phyloP scores from a whole-genome alignment of 2,888 invertebrate genomes.

The Drosophila lutescens region DNA sequence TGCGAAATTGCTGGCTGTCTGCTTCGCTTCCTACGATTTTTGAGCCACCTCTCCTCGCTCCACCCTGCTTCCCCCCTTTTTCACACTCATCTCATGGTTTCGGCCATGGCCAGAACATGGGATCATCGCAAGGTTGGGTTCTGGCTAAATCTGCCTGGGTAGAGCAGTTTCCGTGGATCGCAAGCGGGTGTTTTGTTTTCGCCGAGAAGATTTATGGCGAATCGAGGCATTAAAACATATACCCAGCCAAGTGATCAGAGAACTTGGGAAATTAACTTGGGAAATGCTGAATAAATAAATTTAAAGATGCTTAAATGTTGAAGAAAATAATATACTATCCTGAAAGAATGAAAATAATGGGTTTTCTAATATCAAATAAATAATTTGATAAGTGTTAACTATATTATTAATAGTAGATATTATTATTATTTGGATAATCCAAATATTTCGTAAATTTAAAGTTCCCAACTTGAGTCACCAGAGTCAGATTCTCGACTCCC shows the following conservation, averaged over 20 bases:
- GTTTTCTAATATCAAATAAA: too few species aligned
- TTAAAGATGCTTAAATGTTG: too few species aligned
- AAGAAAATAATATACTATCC: too few species aligned
- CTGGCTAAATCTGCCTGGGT: constrained; percentile 31
- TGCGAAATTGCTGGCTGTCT: constrained; percentile 51
- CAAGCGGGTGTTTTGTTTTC: constrained; percentile 9
- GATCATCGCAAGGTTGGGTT: constrained; percentile 40
- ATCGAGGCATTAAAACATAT: constrained; percentile 15
- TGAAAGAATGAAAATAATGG: too few species aligned
- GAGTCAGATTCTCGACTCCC: neutral
- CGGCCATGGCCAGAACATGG: constrained; percentile 35
- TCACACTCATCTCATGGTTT: constrained; percentile 16
- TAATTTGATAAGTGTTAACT: too few species aligned
- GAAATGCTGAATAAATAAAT: too few species aligned
- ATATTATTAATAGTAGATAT: too few species aligned
- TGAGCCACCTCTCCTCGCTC: neutral
- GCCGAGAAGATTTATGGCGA: constrained; percentile 27
- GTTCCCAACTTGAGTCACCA: neutral
- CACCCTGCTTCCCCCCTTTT: constrained; percentile 11
- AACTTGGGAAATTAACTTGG: neutral
- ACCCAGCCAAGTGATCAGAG: neutral
- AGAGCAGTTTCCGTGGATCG: constrained; percentile 37
- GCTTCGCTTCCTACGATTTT: constrained; percentile 48
- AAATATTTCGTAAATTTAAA: neutral
- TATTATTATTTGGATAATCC: too few species aligned